phyloP scores from a whole-genome alignment of 2,113 vertebrate species.

The Larimichthys polyactis region DNA sequence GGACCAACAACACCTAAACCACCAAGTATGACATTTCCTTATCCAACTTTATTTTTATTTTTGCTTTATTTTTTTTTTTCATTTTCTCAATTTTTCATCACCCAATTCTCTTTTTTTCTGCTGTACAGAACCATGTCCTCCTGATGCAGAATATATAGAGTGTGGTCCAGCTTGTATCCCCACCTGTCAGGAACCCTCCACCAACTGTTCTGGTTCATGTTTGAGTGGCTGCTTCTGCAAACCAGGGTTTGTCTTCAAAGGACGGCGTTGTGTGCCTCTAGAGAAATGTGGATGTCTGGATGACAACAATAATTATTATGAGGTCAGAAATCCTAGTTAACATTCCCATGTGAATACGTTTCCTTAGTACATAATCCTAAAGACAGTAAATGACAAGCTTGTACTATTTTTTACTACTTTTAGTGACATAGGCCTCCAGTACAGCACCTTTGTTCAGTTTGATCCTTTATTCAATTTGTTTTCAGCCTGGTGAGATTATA shows the following conservation, averaged over 20 bases:
- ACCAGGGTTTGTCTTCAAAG: slow-evolving; percentile 83
- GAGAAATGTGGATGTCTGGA: slow-evolving; percentile 86
- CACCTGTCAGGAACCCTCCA: slow-evolving; percentile 81
- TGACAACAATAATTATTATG: slow-evolving; percentile 82
- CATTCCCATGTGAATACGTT: neutral
- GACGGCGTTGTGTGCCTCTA: slow-evolving; percentile 77
- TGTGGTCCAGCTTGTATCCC: slow-evolving; percentile 83
- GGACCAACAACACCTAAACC: slow-evolving; percentile 23
- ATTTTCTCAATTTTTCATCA: neutral
- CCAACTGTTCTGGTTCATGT: slow-evolving; percentile 80
- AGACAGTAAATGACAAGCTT: neutral
- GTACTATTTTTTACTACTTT: neutral
- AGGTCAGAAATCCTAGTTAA: slow-evolving; percentile 73
- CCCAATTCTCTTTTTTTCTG: neutral
- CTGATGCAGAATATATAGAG: slow-evolving; percentile 78
- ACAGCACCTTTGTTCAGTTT: neutral
- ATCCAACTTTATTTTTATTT: neutral
- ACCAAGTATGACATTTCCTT: slow-evolving; percentile 52
- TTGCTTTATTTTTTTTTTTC: neutral
- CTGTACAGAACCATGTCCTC: slow-evolving; percentile 72
- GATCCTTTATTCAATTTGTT: slow-evolving; percentile 3
- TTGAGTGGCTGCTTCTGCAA: slow-evolving; percentile 86
- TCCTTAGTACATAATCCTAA: neutral
- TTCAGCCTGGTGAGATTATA: slow-evolving; percentile 83
- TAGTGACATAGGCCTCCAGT: neutral